Evolutionary conservation across 2,888 invertebrate species (phyloP), one percentile per base, ranked within the genome.

Genomic region (Drosophila vallismaia): DNA sequence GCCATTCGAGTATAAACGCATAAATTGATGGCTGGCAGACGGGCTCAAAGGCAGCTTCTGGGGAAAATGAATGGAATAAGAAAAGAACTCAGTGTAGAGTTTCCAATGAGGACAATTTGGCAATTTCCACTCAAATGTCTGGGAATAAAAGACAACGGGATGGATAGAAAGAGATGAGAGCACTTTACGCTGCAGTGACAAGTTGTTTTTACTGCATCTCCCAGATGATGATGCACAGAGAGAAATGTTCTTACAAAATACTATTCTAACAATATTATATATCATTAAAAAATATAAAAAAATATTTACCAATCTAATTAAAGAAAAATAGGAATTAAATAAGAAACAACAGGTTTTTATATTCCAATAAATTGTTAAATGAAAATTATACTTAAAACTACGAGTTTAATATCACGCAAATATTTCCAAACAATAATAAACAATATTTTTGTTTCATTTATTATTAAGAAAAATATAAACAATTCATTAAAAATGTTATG

Each of bases 21-120:
- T 52, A 60, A 64, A 52, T 60, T 60, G 52, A 40, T 52, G 51
- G 60, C 7, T 31, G 12, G 9, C 12, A 31, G 58, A 60, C 12
- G 28, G 59, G 10, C 45, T 31, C 7, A 38, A 10, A 60, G 1
- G 46, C 52, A 64, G 52, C 52, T 60, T 36, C 1, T 5, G 24
- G 5, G 24, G 19, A 7, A 3, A n/a, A 19, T 3, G 44, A 28
- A 46, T 31, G 24, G 42, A 4, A 3, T 6, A 6, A 8, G 44
- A 28, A 46, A 40, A 12, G 14, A 28, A 33, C 36, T 28, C 44
- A 14, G 63, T 8, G 19, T 10, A 14, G 52, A 46, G 31, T 64
- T 60, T 38, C 26, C 12, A 26, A 45, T 59, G 50, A 29, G 7
- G 4, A 24, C 7, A 8, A 12, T 10, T 45, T 31, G 44, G 36